A percentile compares a stretch with the other conserved stretches of the same genome.
Evolutionary conservation across 2,113 vertebrate genomes (phyloP).

Genomic region (Prunella fulvescens): DNA sequence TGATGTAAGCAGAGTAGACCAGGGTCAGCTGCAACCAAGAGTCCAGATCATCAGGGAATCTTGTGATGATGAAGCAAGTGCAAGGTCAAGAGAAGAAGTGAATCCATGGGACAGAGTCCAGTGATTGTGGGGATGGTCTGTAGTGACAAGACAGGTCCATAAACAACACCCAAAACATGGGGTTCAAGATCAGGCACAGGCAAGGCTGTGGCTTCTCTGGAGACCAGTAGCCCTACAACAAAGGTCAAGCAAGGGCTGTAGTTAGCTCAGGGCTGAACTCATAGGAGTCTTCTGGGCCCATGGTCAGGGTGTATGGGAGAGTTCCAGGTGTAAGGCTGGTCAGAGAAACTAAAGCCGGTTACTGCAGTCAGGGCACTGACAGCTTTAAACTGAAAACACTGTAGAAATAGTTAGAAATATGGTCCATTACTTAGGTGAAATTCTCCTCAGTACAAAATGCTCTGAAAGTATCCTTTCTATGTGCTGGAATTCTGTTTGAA

Average conservation of each 20-base stretch:
- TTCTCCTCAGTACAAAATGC: not conserved
- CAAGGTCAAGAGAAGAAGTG: not conserved
- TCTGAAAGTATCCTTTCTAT: not conserved
- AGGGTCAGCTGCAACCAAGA: not conserved
- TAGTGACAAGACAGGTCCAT: not conserved
- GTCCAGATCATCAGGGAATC: not conserved
- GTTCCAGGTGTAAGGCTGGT: not conserved
- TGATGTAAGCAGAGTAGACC: not conserved
- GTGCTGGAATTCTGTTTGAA: not conserved
- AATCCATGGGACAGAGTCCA: not conserved
- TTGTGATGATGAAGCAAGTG: not conserved
- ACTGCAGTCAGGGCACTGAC: not conserved
- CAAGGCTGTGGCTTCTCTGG: not conserved
- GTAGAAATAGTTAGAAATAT: not conserved
- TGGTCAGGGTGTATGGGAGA: not conserved
- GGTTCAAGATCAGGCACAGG: not conserved
- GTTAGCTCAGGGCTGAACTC: not conserved
- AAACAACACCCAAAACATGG: not conserved
- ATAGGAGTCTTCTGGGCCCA: not conserved
- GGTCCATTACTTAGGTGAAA: not conserved
- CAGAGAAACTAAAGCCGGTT: rapidly evolving
- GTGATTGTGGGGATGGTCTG: not conserved
- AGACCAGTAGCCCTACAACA: not conserved
- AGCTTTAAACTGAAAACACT: not conserved
- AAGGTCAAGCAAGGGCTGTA: not conserved